Evolutionary conservation across 2,888 invertebrate genomes (phyloP).

Genomic region (Nephrotoma appendiculata): DNA sequence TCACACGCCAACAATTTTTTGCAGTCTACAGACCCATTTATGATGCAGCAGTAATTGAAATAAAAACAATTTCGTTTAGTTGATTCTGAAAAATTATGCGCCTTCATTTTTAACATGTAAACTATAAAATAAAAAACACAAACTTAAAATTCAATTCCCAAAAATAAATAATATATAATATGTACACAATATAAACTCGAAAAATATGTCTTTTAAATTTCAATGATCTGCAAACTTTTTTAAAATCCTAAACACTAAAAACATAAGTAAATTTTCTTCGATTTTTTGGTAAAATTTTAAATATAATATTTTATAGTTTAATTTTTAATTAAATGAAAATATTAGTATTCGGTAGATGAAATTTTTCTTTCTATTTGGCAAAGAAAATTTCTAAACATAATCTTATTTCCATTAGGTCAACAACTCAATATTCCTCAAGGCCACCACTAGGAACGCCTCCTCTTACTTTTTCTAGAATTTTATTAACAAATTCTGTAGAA

Average conservation of each 20-base stretch:
- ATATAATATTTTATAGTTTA: neutral
- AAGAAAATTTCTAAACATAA: neutral
- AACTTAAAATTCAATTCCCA: neutral
- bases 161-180: neutral
- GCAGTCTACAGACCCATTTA: no score
- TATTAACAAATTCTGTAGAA: conserved; percentile 88
- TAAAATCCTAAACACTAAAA: neutral
- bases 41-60: no score
- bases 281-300: neutral
- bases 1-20: no score
- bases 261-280: neutral
- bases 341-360: neutral
- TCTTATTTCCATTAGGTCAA: neutral
- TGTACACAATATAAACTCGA: neutral
- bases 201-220: neutral
- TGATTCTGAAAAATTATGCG: no score
- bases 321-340: neutral
- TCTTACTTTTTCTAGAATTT: conserved; percentile 74
- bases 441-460: conserved; percentile 64
- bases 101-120: no score
- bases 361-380: neutral
- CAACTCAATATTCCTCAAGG: conserved; percentile 51
- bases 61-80: no score
- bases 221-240: neutral
- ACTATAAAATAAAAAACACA: neutral